These are phyloP conservation scores for Tenebrosternarchus preto DNA, from an alignment of 2,113 vertebrate genomes.

Conservation along the genomic window DNA sequence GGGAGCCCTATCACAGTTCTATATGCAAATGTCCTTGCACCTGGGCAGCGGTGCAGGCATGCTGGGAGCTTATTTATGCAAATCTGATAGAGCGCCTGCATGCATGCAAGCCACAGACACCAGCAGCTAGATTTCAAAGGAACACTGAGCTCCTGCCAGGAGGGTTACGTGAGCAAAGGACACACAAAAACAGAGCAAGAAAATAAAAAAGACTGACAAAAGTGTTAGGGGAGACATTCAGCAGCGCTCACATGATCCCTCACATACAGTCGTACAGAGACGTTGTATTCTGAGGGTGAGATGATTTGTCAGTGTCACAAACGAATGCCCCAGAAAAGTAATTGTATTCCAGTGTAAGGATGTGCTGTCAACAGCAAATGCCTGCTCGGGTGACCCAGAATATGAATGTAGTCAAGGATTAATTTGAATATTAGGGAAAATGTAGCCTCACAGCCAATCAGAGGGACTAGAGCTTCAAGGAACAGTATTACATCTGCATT, in stretches of 20 bases:
- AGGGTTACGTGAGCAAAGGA: conserved; percentile 44
- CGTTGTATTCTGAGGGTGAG: neutral
- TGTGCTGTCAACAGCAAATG: neutral
- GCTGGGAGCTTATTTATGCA: conserved; percentile 99
- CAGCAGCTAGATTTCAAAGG: conserved; percentile 86
- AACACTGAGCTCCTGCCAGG: conserved; percentile 76
- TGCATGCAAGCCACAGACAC: conserved; percentile 79
- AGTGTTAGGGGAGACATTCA: neutral
- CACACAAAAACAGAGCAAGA: conserved; percentile 41
- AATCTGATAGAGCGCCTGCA: conserved; percentile 92
- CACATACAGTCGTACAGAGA: neutral
- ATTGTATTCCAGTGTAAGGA: neutral
- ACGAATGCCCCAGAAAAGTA: neutral
- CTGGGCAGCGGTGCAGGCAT: conserved; percentile 95
- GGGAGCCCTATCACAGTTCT: conserved; percentile 98
- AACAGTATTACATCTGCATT: neutral
- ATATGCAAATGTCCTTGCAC: conserved; percentile 99
- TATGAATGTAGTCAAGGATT: neutral
- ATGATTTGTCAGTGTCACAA: neutral
- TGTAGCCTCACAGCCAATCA: neutral
- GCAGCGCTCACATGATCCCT: neutral
- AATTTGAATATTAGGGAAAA: neutral
- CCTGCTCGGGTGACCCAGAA: neutral
- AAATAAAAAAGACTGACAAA: neutral
- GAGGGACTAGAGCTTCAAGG: neutral